phyloP scores from a whole-genome alignment of 2,888 invertebrate species.

The Uropetala carovei region DNA sequence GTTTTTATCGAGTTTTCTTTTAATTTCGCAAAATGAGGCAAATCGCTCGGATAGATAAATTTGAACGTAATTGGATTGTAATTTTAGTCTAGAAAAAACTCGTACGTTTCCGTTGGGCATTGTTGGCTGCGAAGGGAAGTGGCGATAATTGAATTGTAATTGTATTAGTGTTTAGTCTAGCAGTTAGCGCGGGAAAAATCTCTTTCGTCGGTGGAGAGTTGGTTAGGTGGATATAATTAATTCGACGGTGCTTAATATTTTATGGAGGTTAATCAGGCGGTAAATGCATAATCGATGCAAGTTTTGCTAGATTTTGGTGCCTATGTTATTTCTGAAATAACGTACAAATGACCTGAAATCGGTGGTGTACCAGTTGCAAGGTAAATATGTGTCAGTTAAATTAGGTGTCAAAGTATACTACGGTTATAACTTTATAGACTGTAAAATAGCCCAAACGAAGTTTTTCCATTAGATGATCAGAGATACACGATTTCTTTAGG shows the following conservation, averaged over 20 bases:
- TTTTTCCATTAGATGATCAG: too few species aligned
- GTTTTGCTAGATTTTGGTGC: too few species aligned
- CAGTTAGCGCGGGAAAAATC: background rate
- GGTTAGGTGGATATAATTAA: background rate
- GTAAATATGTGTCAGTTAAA: too few species aligned
- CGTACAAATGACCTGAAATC: too few species aligned
- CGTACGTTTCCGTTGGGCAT: background rate
- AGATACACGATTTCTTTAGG: too few species aligned
- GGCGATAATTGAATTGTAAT: slow-evolving; percentile 25
- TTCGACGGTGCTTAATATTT: background rate
- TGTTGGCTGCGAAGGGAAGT: background rate
- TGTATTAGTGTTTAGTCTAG: background rate
- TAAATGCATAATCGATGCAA: too few species aligned
- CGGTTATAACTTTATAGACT: too few species aligned
- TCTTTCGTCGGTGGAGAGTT: background rate
- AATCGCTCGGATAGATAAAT: background rate
- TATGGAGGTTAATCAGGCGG: too few species aligned
- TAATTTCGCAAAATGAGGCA: background rate
- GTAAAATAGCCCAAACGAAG: too few species aligned
- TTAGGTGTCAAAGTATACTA: too few species aligned
- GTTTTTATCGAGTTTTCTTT: background rate
- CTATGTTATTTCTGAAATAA: too few species aligned
- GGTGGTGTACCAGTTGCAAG: too few species aligned
- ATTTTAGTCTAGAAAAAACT: background rate
- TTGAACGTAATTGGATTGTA: background rate